Evolutionary conservation across 2,113 vertebrate species (phyloP).

Genomic region (Gobio gobio): DNA sequence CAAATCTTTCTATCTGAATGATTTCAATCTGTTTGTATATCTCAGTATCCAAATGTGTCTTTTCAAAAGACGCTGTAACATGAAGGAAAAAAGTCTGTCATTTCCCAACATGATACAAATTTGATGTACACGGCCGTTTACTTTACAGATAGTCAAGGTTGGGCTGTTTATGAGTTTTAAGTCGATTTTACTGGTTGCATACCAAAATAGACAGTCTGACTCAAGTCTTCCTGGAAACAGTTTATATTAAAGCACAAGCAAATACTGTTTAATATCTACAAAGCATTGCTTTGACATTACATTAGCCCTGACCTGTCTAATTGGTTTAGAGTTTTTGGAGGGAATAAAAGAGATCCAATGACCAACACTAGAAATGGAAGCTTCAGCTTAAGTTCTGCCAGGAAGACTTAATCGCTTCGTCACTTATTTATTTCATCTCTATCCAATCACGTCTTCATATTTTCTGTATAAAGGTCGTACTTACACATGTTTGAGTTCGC

Average conservation of each 20-base stretch:
- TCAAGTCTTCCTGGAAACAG: no score
- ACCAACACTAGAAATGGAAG: slow-evolving; percentile 38
- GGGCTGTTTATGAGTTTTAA: neutral
- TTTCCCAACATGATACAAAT: slow-evolving; percentile 1
- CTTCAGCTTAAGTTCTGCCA: no score
- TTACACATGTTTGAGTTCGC: no score
- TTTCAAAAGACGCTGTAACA: neutral
- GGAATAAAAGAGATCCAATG: slow-evolving; percentile 37
- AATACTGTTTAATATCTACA: neutral
- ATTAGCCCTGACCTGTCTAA: slow-evolving; percentile 42
- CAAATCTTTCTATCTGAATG: neutral
- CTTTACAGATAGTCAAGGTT: slow-evolving; percentile 31
- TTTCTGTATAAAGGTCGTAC: no score
- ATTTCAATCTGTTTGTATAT: neutral
- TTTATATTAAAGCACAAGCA: neutral
- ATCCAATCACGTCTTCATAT: no score
- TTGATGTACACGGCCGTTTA: neutral
- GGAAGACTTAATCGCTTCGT: no score
- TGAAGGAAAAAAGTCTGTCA: neutral
- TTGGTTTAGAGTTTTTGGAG: slow-evolving; percentile 19
- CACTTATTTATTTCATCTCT: no score
- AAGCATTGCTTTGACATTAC: slow-evolving; percentile 33
- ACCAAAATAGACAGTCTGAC: slow-evolving; percentile 8
- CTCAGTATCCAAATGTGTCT: slow-evolving; percentile 1
- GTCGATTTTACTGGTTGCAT: slow-evolving; percentile 35